Evolutionary conservation across 2,888 invertebrate species (phyloP), one percentile per base, ranked within the genome.

Genomic region (Mythimna albipuncta): DNA sequence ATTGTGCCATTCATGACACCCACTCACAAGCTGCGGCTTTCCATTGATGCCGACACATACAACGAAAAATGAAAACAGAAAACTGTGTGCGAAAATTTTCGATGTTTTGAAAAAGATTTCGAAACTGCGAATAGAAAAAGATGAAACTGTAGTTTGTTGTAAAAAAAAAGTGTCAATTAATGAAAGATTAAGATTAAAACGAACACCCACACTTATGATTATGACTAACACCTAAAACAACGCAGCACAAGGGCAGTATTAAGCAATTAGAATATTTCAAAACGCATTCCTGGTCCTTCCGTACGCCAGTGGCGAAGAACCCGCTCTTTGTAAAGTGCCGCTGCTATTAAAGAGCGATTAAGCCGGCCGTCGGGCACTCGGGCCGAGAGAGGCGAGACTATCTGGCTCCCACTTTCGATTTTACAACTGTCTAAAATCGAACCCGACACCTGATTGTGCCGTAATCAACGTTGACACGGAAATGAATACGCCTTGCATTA

Each of bases 341-440:
- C 93, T 76, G 91, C 95, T 92, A 95, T 95, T 96, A 96, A 95
- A 94, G 86, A 83, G 81, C 95, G 94, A 95, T 95, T 95, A 95
- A 90, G 89, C 85, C 81, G 85, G 79, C 85, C 78, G 85, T 59
- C 84, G 77, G 70, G 55, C 82, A 75, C 52, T 47, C 75, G 44
- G 44, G 77, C 83, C 88, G 89, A 94, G 94, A 94, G 61, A 11
- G n/a, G 6, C 88, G 89, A 94, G 94, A 94, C 95, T 89, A 77
- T 70, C 70, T 87, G 94, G 93, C 95, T 94, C 94, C 95, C 92
- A 95, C 95, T 95, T 94, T 95, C 95, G 92, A 91, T 96, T 95
- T 95, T 93, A 94, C 91, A 91, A 92, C 92, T 92, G 91, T 92
- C 92, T 91, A 87, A 86, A 92, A 89, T 87, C 86, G 87, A 89